Conservation (phyloP, 2,888 invertebrate species). For the Psococerastis gibbosa region DNA sequence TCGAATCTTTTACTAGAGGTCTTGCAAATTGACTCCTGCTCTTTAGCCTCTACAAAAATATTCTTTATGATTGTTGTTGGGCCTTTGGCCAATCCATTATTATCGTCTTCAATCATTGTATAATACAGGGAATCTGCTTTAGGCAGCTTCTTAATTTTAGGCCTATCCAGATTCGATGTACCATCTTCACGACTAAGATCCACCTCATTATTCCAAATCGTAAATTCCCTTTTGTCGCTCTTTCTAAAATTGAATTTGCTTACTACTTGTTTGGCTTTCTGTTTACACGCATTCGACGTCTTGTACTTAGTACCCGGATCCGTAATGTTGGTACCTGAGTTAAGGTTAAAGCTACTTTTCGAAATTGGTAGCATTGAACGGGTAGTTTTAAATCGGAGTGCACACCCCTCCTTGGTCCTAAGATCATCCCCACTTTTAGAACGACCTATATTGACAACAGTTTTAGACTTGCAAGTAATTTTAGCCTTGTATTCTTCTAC, state of each 20-base stretch:
- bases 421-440: conserved; percentile 1
- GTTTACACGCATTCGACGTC: neutral
- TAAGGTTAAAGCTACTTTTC: neutral
- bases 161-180: neutral
- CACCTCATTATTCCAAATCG: neutral
- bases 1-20: too few species aligned
- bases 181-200: neutral
- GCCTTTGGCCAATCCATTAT: neutral
- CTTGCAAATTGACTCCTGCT: neutral
- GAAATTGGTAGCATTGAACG: neutral
- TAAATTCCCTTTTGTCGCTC: neutral
- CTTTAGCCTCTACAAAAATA: neutral
- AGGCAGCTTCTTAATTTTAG: conserved; percentile 1
- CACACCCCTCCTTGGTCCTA: neutral
- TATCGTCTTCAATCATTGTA: neutral
- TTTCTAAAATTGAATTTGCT: neutral
- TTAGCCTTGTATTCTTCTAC: neutral
- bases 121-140: conserved; percentile 3
- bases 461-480: neutral
- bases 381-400: neutral
- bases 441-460: neutral
- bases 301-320: neutral
- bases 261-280: neutral
- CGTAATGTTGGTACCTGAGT: neutral
- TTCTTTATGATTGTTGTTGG: neutral